Conservation (phyloP, 2,797 vertebrate species). For the Hyperoplus immaculatus region DNA sequence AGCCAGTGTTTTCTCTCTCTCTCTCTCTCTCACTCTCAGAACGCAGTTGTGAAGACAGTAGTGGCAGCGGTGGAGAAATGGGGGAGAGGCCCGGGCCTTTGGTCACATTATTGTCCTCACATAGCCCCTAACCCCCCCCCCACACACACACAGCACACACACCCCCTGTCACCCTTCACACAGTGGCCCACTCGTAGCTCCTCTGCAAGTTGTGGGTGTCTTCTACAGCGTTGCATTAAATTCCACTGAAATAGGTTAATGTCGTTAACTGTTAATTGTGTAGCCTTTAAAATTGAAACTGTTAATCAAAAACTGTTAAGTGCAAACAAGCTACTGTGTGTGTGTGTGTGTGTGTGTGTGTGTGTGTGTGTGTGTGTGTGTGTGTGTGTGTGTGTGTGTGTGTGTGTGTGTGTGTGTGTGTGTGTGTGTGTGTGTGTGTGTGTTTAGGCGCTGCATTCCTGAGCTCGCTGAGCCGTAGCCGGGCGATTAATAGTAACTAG, state of each 20-base stretch:
- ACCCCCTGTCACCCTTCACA: conserved; percentile 58
- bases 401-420: conserved; percentile 29
- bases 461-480: conserved; percentile 84
- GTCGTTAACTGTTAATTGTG: no score
- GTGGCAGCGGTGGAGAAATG: conserved; percentile 33
- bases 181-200: conserved; percentile 39
- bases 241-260: neutral
- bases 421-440: conserved; percentile 38
- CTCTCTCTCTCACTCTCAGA: conserved; percentile 18
- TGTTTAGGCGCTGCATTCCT: conserved; percentile 89
- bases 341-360: no score
- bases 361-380: neutral
- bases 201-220: conserved; percentile 27
- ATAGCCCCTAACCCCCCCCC: conserved; percentile 39
- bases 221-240: conserved; percentile 16
- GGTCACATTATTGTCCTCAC: conserved; percentile 67
- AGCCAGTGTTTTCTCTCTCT: conserved; percentile 73
- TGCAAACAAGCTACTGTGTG: neutral
- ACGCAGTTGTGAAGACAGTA: conserved; percentile 56
- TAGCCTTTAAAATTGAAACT: neutral
- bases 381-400: neutral
- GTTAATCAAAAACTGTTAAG: conserved; percentile 3
- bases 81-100: conserved; percentile 60
- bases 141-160: conserved; percentile 14
- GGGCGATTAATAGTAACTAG: conserved; percentile 86